Evolutionary conservation across 35 echinoderm and acorn worm genomes (phyloP).

Genomic region (Patiria miniata): DNA sequence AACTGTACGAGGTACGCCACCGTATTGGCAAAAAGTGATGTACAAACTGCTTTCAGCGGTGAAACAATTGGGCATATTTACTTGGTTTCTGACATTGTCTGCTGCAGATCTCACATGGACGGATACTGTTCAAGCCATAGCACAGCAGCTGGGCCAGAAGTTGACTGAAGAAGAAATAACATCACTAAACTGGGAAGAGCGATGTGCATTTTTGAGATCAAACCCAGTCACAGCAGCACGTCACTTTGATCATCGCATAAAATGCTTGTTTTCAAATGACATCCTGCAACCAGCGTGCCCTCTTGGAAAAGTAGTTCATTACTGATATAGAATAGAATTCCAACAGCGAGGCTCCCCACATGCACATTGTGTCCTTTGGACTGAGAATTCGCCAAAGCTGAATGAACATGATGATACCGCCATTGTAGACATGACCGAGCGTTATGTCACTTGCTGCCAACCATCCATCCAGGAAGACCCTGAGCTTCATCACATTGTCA

Average conservation of each 20-base stretch:
- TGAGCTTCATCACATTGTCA: slow-evolving; percentile 50
- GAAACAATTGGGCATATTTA: slow-evolving; percentile 52
- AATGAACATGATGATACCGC: slow-evolving; percentile 36
- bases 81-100: slow-evolving; percentile 73
- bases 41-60: slow-evolving; percentile 41
- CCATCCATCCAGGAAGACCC: slow-evolving; percentile 45
- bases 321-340: slow-evolving; percentile 65
- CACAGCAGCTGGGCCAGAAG: slow-evolving; percentile 21
- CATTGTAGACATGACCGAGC: slow-evolving; percentile 44
- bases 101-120: slow-evolving; percentile 64
- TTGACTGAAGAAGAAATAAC: slow-evolving; percentile 30
- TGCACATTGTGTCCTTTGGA: slow-evolving; percentile 62
- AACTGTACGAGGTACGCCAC: slow-evolving; percentile 14
- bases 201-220: slow-evolving; percentile 34
- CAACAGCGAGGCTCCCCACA: slow-evolving; percentile 56
- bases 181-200: slow-evolving; percentile 34
- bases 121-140: slow-evolving; percentile 53
- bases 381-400: slow-evolving; percentile 51
- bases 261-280: slow-evolving; percentile 38
- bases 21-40: slow-evolving; percentile 51
- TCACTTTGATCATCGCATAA: slow-evolving; percentile 64
- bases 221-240: slow-evolving; percentile 75
- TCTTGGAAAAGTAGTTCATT: slow-evolving; percentile 48
- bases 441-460: too few relatives aligned
- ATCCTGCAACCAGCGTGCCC: slow-evolving; percentile 38